Evolutionary conservation across 2,797 vertebrate genomes (phyloP), one percentile per base, ranked within the genome.

Genomic region (Telmatherina bonti): DNA sequence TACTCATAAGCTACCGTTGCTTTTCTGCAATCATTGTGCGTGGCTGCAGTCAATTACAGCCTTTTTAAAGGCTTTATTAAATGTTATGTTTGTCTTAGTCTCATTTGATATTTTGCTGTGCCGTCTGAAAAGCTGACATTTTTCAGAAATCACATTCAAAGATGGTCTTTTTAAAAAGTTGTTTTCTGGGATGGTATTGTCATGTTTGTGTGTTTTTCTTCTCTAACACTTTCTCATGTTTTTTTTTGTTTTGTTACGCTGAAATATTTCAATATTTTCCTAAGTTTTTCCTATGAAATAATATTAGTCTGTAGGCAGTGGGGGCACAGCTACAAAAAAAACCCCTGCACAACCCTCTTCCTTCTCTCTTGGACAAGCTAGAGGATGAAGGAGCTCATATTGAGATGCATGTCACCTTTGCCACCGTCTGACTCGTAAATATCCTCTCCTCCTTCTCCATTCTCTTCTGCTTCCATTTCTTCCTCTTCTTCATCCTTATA

Each of bases 361-460:
- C 71, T 11, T 5, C 62, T 66, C 83, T 72, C 76, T 70, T 47
- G 70, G 76, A 74, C 61, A 69, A 85, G 78, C 57, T 70, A 51
- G 76, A 79, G 67, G 72, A 70, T 78, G 82, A 89, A 89, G 62
- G 70, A 74, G 5, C 72, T 84, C 78, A 85, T 70, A 89, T 88
- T 81, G 74, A 70, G 88, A 91, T 91, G 85, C 88, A 86, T 87
- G 85, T 87, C 88, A 83, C 38, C 83, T 41, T 67, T 65, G 15
- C 72, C 76, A 56, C 75, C 57, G 85, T 88, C 91, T 88, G 74
- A 84, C 79, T 82, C 81, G 74, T 91, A 91, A 92, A 92, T 92
- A 86, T 88, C 79, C 62, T 67, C 67, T 49, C 9, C 56, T 78
- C 83, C 31, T 36, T 81, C 64, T 53, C 64, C 2, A 2, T 69